Conservation (phyloP, 2,113 vertebrate species). For the Stegostoma tigrinum region DNA sequence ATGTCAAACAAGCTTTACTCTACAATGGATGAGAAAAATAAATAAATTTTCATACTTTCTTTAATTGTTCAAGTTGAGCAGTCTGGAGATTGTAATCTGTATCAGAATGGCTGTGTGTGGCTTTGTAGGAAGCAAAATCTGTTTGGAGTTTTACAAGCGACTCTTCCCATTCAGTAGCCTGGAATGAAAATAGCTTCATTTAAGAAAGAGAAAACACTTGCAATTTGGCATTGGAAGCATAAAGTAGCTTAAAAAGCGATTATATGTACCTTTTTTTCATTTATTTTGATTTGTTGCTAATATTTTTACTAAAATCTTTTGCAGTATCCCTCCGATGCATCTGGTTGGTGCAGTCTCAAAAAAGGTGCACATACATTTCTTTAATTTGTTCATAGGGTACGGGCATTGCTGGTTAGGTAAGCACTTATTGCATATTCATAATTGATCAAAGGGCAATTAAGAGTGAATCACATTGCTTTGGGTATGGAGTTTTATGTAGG, state of each 20-base stretch:
- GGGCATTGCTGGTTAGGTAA: too few relatives aligned
- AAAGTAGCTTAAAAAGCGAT: too few relatives aligned
- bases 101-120: conserved; percentile 51
- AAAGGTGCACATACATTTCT: too few relatives aligned
- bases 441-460: too few relatives aligned
- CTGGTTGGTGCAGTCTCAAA: background rate
- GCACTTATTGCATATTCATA: too few relatives aligned
- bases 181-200: background rate
- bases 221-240: background rate
- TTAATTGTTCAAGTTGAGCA: conserved; percentile 48
- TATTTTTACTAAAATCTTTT: background rate
- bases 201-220: background rate
- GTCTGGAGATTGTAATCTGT: conserved; percentile 47
- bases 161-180: conserved; percentile 54
- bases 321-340: background rate
- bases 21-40: background rate
- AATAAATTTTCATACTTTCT: conserved; percentile 48
- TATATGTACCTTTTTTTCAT: too few relatives aligned
- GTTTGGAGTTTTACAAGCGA: conserved; percentile 50
- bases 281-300: background rate
- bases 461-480: too few relatives aligned
- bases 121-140: conserved; percentile 57
- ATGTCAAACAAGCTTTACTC: background rate
- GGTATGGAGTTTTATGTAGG: too few relatives aligned
- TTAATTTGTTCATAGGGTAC: too few relatives aligned